Conservation (phyloP, 2,113 vertebrate species). For the Sterrhoptilus dennistouni region DNA sequence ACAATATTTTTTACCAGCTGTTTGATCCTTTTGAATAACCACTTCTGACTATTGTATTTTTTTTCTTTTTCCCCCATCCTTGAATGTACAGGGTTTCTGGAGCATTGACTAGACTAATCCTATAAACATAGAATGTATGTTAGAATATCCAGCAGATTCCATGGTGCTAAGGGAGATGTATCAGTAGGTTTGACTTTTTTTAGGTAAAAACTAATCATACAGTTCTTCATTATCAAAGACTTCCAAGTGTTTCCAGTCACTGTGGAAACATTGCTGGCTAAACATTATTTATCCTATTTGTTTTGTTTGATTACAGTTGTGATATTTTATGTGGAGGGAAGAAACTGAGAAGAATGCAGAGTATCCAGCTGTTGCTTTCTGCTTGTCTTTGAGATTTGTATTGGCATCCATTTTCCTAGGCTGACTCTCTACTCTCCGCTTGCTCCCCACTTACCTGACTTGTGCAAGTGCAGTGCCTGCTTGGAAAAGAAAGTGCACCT, state of each 20-base stretch:
- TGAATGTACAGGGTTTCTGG: neutral
- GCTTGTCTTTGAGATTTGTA: neutral
- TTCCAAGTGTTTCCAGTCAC: neutral
- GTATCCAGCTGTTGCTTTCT: neutral
- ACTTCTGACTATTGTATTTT: neutral
- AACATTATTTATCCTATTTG: neutral
- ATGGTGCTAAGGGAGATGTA: neutral
- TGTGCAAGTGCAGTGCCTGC: neutral
- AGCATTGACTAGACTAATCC: neutral
- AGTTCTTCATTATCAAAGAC: neutral
- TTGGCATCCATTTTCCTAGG: neutral
- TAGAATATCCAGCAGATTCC: neutral
- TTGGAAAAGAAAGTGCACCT: neutral
- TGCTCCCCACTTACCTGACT: neutral
- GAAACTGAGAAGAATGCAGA: neutral
- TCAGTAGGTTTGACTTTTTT: neutral
- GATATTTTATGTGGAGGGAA: neutral
- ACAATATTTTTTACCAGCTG: neutral
- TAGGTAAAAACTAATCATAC: neutral
- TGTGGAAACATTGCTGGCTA: neutral
- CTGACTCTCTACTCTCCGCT: neutral
- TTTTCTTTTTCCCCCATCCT: neutral
- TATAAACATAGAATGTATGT: neutral
- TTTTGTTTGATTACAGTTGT: neutral
- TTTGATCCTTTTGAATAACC: neutral